phyloP scores from a whole-genome alignment of 2,113 vertebrate genomes.

The Scytalopus superciliaris region DNA sequence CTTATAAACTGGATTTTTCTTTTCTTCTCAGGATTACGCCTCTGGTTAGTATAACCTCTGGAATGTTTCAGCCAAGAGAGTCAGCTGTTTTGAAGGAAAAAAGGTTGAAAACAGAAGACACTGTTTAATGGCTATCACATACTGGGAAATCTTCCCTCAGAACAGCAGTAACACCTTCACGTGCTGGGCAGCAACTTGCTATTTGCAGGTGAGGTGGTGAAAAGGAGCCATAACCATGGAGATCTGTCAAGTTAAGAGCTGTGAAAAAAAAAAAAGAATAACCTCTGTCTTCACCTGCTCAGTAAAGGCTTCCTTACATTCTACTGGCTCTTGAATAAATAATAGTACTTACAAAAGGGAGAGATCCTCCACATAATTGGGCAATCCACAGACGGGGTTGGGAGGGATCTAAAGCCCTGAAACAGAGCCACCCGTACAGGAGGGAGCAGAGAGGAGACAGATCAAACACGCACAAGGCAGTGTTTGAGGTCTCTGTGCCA shows the following conservation, averaged over 20 bases:
- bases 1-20: not conserved
- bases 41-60: not conserved
- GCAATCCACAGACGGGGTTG: not conserved
- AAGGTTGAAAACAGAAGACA: not conserved
- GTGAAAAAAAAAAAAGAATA: not conserved
- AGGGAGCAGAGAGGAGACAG: not conserved
- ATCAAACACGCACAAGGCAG: accelerated
- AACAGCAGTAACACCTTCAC: not conserved
- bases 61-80: not conserved
- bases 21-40: not conserved
- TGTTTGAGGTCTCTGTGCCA: not conserved
- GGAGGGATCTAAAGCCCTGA: not conserved
- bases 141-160: not conserved
- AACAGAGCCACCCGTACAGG: not conserved
- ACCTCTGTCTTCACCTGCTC: not conserved
- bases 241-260: not conserved
- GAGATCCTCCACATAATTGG: not conserved
- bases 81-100: not conserved
- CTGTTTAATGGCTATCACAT: not conserved
- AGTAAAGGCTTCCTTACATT: not conserved
- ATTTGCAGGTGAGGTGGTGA: not conserved
- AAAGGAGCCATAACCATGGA: not conserved
- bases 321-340: not conserved
- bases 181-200: not conserved
- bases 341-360: not conserved